Conservation (phyloP, 2,113 vertebrate species). For the Bubo scandiacus region DNA sequence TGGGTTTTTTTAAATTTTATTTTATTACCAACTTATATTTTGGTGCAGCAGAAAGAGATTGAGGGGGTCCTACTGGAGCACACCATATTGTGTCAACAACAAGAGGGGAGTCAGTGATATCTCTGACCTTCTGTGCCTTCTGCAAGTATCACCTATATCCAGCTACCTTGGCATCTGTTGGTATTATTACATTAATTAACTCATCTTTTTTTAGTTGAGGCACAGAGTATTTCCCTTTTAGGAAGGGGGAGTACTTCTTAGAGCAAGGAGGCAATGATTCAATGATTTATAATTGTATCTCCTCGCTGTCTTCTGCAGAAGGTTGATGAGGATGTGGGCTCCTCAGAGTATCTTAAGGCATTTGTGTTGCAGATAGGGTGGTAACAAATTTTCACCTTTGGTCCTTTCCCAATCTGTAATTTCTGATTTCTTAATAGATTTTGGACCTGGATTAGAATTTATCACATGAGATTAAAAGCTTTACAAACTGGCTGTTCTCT, state of each 20-base stretch:
- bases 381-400: not conserved
- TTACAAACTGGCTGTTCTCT: not conserved
- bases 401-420: not conserved
- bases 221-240: not conserved
- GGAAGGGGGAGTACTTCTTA: not conserved
- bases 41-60: not conserved
- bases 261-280: not conserved
- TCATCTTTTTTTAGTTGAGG: not conserved
- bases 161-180: not conserved
- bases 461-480: not conserved
- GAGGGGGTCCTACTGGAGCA: not conserved
- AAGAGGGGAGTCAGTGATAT: not conserved
- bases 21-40: not conserved
- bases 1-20: no score
- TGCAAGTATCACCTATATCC: not conserved
- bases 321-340: not conserved
- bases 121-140: not conserved
- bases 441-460: not conserved
- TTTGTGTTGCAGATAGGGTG: not conserved
- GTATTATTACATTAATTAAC: not conserved
- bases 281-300: not conserved
- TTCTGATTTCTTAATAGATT: not conserved
- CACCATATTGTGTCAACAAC: not conserved
- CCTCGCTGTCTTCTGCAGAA: not conserved
- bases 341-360: not conserved